These are phyloP conservation scores for Deladenus siricidicola DNA, from an alignment of 2,888 invertebrate genomes.

Conservation along the genomic window DNA sequence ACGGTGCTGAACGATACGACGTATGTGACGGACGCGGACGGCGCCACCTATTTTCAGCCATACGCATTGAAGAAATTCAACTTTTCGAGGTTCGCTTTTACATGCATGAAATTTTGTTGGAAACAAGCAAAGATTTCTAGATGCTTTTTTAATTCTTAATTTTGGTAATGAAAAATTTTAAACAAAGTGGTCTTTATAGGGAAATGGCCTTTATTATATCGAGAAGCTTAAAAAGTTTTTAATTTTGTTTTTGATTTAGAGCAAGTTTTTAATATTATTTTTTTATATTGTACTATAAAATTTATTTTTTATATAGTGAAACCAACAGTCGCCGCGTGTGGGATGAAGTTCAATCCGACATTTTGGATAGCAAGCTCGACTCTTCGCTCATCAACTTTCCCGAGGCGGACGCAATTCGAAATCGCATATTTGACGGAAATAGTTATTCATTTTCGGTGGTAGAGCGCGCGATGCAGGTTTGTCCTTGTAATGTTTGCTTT, in stretches of 20 bases:
- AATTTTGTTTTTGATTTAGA: too few relatives aligned
- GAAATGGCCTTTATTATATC: too few relatives aligned
- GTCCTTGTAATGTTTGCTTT: not conserved
- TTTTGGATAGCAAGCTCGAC: constrained; percentile 5
- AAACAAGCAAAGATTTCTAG: too few relatives aligned
- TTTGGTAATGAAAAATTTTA: too few relatives aligned
- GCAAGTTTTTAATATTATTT: too few relatives aligned
- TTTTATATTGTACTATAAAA: too few relatives aligned
- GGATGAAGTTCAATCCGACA: constrained; percentile 16
- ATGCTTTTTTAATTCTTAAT: too few relatives aligned
- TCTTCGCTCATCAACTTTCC: constrained; percentile 14
- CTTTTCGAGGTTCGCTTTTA: constrained; percentile 5
- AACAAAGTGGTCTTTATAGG: too few relatives aligned
- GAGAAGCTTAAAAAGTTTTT: too few relatives aligned
- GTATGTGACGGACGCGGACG: not conserved
- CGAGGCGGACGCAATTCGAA: constrained; percentile 14
- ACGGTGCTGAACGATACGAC: constrained; percentile 8
- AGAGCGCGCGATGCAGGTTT: constrained; percentile 39
- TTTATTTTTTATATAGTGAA: too few relatives aligned
- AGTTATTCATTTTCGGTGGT: constrained; percentile 43
- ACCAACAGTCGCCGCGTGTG: not conserved
- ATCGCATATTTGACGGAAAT: constrained; percentile 35
- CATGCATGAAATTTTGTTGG: too few relatives aligned
- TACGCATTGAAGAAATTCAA: constrained; percentile 19
- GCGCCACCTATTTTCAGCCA: constrained; percentile 5